Evolutionary conservation across 2,113 vertebrate genomes (phyloP).

Genomic region (Laterallus jamaicensis): DNA sequence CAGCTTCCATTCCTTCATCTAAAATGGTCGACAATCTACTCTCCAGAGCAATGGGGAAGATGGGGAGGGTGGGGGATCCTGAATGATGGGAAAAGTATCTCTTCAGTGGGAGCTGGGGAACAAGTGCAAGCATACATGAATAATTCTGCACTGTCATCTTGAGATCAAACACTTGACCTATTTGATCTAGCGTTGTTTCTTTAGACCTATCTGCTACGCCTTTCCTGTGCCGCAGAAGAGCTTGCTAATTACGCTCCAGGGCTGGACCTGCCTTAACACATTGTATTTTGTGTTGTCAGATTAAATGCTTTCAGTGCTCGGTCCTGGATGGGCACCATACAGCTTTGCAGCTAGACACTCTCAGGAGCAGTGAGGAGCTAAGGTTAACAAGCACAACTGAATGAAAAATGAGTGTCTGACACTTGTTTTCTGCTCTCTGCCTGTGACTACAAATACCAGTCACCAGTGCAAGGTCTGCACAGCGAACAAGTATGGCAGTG

Average conservation of each 20-base stretch:
- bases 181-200: conserved; percentile 35
- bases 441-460: background rate
- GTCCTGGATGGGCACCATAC: background rate
- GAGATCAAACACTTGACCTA: conserved; percentile 25
- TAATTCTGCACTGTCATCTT: conserved; percentile 1
- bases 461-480: background rate
- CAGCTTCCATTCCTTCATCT: background rate
- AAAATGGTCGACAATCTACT: background rate
- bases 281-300: background rate
- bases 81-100: background rate
- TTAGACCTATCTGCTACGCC: background rate
- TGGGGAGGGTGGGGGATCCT: background rate
- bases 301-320: background rate
- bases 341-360: background rate
- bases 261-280: background rate
- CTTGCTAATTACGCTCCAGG: conserved; percentile 8
- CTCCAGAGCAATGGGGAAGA: background rate
- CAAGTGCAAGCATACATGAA: conserved; percentile 6
- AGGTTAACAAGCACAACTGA: background rate
- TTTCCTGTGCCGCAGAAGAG: background rate
- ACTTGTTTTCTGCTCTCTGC: background rate
- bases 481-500: background rate
- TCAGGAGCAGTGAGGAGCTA: background rate
- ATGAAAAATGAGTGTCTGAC: background rate
- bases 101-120: background rate